phyloP scores from a whole-genome alignment of 2,888 invertebrate species.

The Spatulosminthurus flaviceps region DNA sequence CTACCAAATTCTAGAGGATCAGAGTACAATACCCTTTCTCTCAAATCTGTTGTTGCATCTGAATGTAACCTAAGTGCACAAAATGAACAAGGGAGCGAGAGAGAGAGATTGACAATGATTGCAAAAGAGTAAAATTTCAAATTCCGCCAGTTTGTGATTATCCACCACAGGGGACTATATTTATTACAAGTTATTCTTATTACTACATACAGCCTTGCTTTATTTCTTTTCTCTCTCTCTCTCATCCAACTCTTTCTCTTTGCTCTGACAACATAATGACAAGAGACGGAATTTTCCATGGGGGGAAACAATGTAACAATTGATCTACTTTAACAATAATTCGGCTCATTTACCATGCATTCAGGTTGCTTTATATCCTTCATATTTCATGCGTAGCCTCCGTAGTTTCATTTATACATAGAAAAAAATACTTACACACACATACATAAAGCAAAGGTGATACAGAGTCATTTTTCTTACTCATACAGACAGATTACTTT shows the following conservation, averaged over 20 bases:
- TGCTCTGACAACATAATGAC: conserved; percentile 18
- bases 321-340: conserved; percentile 14
- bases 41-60: not conserved
- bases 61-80: not conserved
- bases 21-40: conserved; percentile 15
- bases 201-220: conserved; percentile 1
- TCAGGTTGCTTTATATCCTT: conserved; percentile 26
- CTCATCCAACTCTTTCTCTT: conserved; percentile 6
- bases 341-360: conserved; percentile 40
- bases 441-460: too few relatives aligned
- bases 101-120: conserved; percentile 14
- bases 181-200: conserved; percentile 6
- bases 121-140: conserved; percentile 18
- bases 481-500: too few relatives aligned
- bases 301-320: conserved; percentile 18
- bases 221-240: not conserved
- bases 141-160: not conserved
- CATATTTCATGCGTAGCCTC: not conserved
- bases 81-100: not conserved
- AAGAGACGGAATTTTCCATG: conserved; percentile 18
- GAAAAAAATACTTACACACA: too few relatives aligned
- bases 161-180: conserved; percentile 18
- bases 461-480: too few relatives aligned
- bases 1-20: not conserved
- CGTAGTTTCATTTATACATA: too few relatives aligned